A percentile compares a stretch with the other conserved stretches of the same genome.
Evolutionary conservation across 1,140 invertebrate genomes (phyloP).

Genomic region (Drosophila ironensis): DNA sequence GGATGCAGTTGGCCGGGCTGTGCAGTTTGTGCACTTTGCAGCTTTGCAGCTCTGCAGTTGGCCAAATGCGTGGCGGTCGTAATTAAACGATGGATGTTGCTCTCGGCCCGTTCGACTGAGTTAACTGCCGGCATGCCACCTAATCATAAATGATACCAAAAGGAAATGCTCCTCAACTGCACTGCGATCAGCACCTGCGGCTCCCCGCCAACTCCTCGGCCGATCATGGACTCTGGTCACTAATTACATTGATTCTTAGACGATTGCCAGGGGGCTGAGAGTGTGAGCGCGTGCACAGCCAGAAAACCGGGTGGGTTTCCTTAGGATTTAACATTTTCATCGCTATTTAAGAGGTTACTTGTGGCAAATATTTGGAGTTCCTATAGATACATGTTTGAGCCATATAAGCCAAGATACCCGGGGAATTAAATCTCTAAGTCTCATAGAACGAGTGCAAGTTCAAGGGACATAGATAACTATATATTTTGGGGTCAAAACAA

Average conservation of each 20-base stretch:
- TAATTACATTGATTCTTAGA: slow-evolving; percentile 79
- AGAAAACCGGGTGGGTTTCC: neutral
- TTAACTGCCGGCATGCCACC: slow-evolving; percentile 76
- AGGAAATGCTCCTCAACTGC: slow-evolving; percentile 68
- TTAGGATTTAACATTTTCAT: too few relatives aligned
- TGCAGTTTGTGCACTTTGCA: too few relatives aligned
- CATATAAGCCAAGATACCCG: too few relatives aligned
- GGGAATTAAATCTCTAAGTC: too few relatives aligned
- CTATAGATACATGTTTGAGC: too few relatives aligned
- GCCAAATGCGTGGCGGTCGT: slow-evolving; percentile 50
- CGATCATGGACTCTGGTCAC: slow-evolving; percentile 25
- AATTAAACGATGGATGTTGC: slow-evolving; percentile 64
- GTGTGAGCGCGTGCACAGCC: neutral
- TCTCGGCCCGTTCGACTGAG: slow-evolving; percentile 16
- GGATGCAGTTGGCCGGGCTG: too few relatives aligned
- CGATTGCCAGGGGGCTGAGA: slow-evolving; percentile 57
- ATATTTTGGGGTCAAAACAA: too few relatives aligned
- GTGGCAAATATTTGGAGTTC: too few relatives aligned
- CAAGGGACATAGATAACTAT: too few relatives aligned
- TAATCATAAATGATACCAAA: slow-evolving; percentile 80
- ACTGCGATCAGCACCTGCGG: slow-evolving; percentile 40
- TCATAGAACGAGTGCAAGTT: too few relatives aligned
- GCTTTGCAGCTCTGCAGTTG: too few relatives aligned
- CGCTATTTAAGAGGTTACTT: too few relatives aligned
- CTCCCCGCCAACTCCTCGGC: slow-evolving; percentile 21